Evolutionary conservation across 2,888 invertebrate species (phyloP).

Genomic region (Acanthopleura granulata): DNA sequence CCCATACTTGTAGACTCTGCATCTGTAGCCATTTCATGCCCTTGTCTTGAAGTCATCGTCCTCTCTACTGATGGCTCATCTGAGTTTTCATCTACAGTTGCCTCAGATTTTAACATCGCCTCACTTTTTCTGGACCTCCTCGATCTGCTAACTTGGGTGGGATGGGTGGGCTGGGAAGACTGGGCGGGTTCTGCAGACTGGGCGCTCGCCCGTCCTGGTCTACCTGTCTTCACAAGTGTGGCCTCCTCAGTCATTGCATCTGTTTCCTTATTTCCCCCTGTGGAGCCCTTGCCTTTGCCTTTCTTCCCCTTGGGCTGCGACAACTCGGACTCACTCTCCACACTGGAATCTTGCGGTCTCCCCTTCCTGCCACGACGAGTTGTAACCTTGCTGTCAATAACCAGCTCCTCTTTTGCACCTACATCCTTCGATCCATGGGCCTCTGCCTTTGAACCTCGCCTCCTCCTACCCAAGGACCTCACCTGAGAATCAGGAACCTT

Average conservation of each 20-base stretch:
- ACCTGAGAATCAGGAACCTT: background rate
- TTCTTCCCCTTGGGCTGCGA: slow-evolving; percentile 8
- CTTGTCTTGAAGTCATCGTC: background rate
- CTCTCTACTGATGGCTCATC: background rate
- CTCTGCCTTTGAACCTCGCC: background rate
- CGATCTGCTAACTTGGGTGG: too few relatives aligned
- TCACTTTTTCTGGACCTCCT: too few relatives aligned
- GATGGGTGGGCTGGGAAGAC: too few relatives aligned
- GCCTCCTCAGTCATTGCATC: too few relatives aligned
- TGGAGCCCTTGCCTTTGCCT: background rate
- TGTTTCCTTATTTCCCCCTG: background rate
- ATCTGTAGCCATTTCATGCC: background rate
- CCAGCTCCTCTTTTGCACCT: background rate
- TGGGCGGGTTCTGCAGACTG: background rate
- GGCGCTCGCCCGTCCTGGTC: too few relatives aligned
- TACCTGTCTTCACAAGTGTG: too few relatives aligned
- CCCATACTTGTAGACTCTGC: background rate
- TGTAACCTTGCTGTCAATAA: background rate
- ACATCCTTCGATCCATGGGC: background rate
- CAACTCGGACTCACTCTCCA: slow-evolving; percentile 15
- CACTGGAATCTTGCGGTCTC: background rate
- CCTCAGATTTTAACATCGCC: too few relatives aligned
- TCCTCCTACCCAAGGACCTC: slow-evolving; percentile 15
- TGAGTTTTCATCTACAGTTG: background rate
- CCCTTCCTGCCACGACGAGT: background rate